Base-by-base conservation (phyloP, 2,113 vertebrate genomes). In the Orthonyx spaldingii region DNA sequence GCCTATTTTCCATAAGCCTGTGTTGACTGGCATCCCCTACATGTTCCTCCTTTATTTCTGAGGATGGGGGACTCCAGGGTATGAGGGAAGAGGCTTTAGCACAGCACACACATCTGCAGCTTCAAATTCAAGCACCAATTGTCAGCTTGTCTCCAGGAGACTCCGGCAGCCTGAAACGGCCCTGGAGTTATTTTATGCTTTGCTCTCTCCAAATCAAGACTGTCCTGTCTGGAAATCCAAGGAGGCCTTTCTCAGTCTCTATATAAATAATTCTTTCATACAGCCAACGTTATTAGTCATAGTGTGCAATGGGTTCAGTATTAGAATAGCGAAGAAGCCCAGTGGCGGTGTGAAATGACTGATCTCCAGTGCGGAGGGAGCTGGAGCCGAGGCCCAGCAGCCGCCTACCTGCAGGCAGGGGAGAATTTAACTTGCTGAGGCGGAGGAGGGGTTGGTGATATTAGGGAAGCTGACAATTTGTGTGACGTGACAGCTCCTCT, bases 201-300 rank as follows among this genome's bases (percentile, higher is more conserved):
- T 94, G 69, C 92, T 89, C 94, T 95, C 83, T 90, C 95, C 93
- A 94, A 96, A 95, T 96, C 93, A 90, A 93, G 88, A 94, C 91
- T 76, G 93, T 95, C 91, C 94, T 95, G 94, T 92, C 95, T 90
- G 64, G 92, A 97, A 97, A 96, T 89, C 94, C 95, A 96, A 95
- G 94, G 94, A 95, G 93, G 97, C 94, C 94, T 97, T 97, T 96
- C 83, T 97, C 95, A 94, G 95, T 96, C 91, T 94, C 95, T 94
- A 49, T 95, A 95, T 93, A 91, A 96, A 96, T 97, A 96, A 95
- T 97, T 95, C 96, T 96, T 97, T 97, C 96, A 96, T 94, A 95
- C 80, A 92, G 91, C 92, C 96, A 97, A 96, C 56, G 37, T 91
- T 97, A 97, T 97, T 97, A 97, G 97, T 96, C 96, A 97, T 96